Base-by-base conservation (phyloP, 2,797 vertebrate genomes). In the Hirundo rustica region DNA sequence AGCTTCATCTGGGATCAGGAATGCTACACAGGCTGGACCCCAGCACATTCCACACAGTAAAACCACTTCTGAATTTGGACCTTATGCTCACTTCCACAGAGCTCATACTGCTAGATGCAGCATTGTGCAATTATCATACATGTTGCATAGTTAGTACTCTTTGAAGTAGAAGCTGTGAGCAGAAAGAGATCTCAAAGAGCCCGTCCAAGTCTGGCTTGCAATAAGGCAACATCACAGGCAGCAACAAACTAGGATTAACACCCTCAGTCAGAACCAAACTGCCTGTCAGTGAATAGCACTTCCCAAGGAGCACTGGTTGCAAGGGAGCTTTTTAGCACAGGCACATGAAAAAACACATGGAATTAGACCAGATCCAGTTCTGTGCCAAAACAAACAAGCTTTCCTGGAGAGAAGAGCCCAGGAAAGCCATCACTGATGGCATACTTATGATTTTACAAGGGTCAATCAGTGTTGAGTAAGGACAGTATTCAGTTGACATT, bases 361-460 rank as follows among this genome's bases (percentile, higher is more conserved):
- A 84, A 7, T 27, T 44, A 40, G 71, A 66, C n/a, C 74, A 95
- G 48, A 84, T 3, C 8, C 66, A 78, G 70, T 8, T n/a, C n/a
- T 62, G 29, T 70, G 88, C 74, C 84, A 82, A 89, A 92, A 81
- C 34, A 94, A 93, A 50, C 16, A 58, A 55, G 55, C 45, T 60
- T 67, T 91, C 72, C 67, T 71, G 34, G 48, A 93, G 53, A 93
- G 79, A 68, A 88, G 15, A 77, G 89, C 53, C 32, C 77, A 89
- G 64, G 44, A 92, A 82, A 85, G 60, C 25, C 66, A 92, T 42
- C 1, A 4, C 2, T 87, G 88, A 79, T 40, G 73, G 73, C 15
- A 60, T 11, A 44, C 44, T 78, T 64, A 73, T 1, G 15, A 60
- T 64, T 78, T 87, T 73, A 55, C 23, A 91, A 32, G n/a, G 67